phyloP scores from a whole-genome alignment of 2,888 invertebrate species.

The Eurytoma adleriae region DNA sequence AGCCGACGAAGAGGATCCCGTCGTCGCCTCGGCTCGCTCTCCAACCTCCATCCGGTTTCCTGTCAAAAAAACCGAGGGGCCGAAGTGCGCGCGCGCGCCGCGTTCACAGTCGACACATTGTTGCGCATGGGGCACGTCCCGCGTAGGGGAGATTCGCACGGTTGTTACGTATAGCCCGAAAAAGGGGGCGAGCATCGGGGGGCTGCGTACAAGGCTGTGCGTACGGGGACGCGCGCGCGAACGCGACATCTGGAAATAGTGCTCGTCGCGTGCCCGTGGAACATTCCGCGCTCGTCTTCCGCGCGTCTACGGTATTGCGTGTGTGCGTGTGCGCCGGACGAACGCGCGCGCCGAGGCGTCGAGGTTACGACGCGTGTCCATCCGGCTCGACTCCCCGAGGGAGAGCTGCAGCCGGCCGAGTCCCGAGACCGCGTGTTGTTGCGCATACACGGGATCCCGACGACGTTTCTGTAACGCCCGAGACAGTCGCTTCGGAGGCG shows the following conservation, averaged over 20 bases:
- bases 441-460: no score
- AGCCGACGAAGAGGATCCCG: no score
- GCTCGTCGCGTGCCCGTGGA: conserved; percentile 6
- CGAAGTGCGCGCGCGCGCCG: background rate
- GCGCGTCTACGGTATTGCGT: no score
- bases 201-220: background rate
- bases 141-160: background rate
- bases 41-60: background rate
- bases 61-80: background rate
- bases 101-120: background rate
- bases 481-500: no score
- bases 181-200: background rate
- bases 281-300: conserved; percentile 6
- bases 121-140: background rate
- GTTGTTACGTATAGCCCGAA: background rate
- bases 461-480: no score
- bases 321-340: no score
- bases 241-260: conserved; percentile 6
- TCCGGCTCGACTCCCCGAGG: background rate
- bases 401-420: background rate
- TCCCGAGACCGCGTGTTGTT: no score
- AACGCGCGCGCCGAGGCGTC: no score
- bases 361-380: no score
- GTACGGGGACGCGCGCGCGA: no score
- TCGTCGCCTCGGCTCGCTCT: no score